phyloP scores from a whole-genome alignment of 1,140 invertebrate species.

The Lycorma delicatula region DNA sequence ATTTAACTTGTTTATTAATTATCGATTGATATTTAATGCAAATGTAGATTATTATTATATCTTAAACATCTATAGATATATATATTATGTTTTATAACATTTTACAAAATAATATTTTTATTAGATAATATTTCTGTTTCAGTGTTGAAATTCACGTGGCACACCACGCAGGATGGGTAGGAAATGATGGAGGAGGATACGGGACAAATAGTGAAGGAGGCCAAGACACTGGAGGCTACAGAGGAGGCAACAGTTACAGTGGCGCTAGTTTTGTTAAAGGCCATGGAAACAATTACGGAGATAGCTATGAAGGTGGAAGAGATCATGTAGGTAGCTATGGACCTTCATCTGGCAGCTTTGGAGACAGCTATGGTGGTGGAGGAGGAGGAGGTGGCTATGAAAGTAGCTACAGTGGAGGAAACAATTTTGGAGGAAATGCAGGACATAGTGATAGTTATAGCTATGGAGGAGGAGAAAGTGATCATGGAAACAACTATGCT shows the following conservation, averaged over 20 bases:
- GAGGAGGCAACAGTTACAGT: neutral
- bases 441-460: too few species aligned
- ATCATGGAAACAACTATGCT: neutral
- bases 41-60: too few species aligned
- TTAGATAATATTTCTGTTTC: too few species aligned
- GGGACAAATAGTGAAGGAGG: neutral
- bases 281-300: neutral
- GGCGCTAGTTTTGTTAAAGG: neutral
- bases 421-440: neutral
- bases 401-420: too few species aligned
- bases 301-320: neutral
- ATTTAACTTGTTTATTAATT: too few species aligned
- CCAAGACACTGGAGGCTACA: neutral
- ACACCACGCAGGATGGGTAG: neutral
- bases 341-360: too few species aligned
- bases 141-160: too few species aligned
- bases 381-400: neutral
- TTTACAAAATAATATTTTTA: too few species aligned
- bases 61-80: too few species aligned
- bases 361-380: neutral
- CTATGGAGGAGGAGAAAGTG: neutral
- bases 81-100: too few species aligned
- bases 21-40: too few species aligned
- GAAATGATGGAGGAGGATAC: neutral
- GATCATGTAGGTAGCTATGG: too few species aligned